Percentiles rank a stretch among this genome's conserved stretches.
phyloP scores from a whole-genome alignment of 2,113 vertebrate genomes.

The Cynopterus brachyotis region DNA sequence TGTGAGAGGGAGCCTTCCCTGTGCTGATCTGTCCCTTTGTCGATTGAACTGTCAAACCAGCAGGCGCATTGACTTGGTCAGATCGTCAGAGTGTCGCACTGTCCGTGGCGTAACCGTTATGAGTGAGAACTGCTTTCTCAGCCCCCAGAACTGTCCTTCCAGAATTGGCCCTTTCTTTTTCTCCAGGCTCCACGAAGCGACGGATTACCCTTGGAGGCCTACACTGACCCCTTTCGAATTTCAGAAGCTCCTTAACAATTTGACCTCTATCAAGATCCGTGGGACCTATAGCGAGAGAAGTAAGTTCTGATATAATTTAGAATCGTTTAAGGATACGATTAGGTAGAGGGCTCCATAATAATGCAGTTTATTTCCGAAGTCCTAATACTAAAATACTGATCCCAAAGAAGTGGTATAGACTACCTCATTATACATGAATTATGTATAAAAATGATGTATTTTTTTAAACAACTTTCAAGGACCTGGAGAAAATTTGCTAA shows the following conservation, averaged over 20 bases:
- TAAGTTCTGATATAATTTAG: constrained; percentile 75
- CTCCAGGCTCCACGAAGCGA: constrained; percentile 92
- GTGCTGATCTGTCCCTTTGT: background rate
- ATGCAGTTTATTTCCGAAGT: background rate
- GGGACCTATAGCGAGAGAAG: constrained; percentile 96
- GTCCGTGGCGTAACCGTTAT: background rate
- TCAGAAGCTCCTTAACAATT: constrained; percentile 96
- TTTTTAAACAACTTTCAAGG: background rate
- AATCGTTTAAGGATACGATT: background rate
- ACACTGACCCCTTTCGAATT: constrained; percentile 91
- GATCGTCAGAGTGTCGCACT: background rate
- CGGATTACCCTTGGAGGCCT: constrained; percentile 95
- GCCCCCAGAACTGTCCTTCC: background rate
- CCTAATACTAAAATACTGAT: background rate
- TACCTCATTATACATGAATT: background rate
- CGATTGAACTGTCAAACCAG: background rate
- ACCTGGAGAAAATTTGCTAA: background rate
- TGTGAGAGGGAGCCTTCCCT: background rate
- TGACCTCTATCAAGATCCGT: constrained; percentile 95
- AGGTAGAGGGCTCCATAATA: background rate
- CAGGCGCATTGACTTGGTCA: background rate
- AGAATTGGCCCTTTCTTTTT: background rate
- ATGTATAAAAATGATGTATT: background rate
- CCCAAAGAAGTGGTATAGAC: background rate
- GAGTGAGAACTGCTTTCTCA: background rate